Percentiles rank a stretch among this genome's conserved stretches.
Conservation (phyloP, 2,888 invertebrate species). For the Drosophila anceps region DNA sequence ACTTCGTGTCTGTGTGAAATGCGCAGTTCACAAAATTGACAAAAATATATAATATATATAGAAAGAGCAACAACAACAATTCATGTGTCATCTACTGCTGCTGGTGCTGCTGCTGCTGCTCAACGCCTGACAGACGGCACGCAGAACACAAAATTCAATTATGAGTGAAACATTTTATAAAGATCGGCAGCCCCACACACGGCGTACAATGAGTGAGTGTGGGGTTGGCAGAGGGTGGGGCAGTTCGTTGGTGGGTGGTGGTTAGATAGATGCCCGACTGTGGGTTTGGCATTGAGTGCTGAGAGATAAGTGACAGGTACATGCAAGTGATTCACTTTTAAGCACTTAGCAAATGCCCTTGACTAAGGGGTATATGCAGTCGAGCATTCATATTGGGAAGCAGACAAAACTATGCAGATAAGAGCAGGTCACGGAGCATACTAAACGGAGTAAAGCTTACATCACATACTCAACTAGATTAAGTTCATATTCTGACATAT, state of each 20-base stretch:
- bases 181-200: constrained; percentile 22
- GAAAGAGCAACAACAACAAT: constrained; percentile 17
- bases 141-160: constrained; percentile 63
- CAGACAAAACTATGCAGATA: neutral
- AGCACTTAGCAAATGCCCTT: constrained; percentile 23
- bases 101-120: constrained; percentile 12
- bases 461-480: neutral
- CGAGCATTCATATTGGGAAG: neutral
- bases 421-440: neutral
- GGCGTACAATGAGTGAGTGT: constrained; percentile 4
- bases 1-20: constrained; percentile 44
- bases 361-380: constrained; percentile 10
- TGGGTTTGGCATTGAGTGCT: constrained; percentile 53
- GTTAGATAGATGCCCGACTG: constrained; percentile 15
- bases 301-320: constrained; percentile 63
- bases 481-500: neutral
- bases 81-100: constrained; percentile 45
- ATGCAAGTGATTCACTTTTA: constrained; percentile 43
- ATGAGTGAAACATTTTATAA: constrained; percentile 53
- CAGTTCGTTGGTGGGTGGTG: neutral
- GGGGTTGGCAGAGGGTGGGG: neutral
- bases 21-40: constrained; percentile 68
- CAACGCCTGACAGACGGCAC: constrained; percentile 25
- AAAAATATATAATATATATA: constrained; percentile 38
- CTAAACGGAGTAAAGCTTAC: neutral